These are phyloP conservation scores for Orgyia antiqua DNA, from an alignment of 2,888 invertebrate genomes.

Conservation along the genomic window DNA sequence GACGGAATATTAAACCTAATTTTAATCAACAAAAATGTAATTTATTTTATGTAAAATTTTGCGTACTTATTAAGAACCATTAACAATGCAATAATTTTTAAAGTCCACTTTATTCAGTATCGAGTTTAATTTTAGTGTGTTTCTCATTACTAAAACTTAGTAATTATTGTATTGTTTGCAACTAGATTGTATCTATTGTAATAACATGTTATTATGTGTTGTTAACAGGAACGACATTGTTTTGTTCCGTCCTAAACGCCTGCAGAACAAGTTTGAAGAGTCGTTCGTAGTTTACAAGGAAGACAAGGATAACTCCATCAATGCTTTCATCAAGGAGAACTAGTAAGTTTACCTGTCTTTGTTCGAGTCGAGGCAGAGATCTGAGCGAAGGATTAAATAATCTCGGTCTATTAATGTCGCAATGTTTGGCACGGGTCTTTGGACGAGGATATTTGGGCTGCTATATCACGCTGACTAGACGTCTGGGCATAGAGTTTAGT, in stretches of 20 bases:
- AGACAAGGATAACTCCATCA: conserved; percentile 82
- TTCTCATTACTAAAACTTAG: not conserved
- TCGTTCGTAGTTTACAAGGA: conserved; percentile 86
- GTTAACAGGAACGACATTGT: conserved; percentile 86
- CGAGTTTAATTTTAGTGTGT: no score
- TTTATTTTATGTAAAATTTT: no score
- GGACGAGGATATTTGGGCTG: no score
- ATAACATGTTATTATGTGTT: not conserved
- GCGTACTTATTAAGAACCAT: no score
- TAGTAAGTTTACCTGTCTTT: conserved; percentile 82
- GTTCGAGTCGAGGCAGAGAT: not conserved
- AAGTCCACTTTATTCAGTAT: no score
- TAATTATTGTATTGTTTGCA: not conserved
- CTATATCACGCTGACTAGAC: no score
- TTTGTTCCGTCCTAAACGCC: conserved; percentile 91
- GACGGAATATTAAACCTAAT: no score
- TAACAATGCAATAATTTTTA: no score
- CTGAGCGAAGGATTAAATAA: no score
- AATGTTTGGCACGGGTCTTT: no score
- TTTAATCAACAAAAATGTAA: no score
- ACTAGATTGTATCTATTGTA: not conserved
- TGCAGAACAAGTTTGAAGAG: conserved; percentile 96
- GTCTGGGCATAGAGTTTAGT: no score
- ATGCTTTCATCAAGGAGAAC: conserved; percentile 89
- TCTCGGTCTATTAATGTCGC: not conserved